Evolutionary conservation across 2,888 invertebrate species (phyloP).

Genomic region (Falcaria lacertinaria): DNA sequence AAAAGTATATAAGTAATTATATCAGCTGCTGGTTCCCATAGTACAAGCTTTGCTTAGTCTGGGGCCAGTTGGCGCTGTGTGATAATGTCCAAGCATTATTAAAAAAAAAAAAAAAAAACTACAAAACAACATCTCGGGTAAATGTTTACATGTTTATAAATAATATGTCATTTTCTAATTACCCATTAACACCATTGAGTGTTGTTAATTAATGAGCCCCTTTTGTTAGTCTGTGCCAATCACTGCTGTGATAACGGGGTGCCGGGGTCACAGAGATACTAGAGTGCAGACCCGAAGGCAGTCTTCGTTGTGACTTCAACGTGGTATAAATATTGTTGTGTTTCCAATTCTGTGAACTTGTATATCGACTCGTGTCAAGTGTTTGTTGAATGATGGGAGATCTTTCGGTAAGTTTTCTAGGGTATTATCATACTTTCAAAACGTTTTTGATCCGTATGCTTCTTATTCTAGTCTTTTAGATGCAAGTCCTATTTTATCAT

Average conservation of each 20-base stretch:
- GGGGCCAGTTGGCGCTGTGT: too few species aligned
- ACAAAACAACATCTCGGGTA: too few species aligned
- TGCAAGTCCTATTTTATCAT: too few species aligned
- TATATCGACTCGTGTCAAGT: not conserved
- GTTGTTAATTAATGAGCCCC: not conserved
- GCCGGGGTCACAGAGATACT: not conserved
- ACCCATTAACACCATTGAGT: not conserved
- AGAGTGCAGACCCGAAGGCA: not conserved
- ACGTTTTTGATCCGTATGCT: too few species aligned
- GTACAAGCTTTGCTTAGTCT: too few species aligned
- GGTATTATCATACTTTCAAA: too few species aligned
- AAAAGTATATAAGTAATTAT: too few species aligned
- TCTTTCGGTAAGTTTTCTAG: conserved; percentile 3
- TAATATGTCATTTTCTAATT: not conserved
- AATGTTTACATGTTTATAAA: not conserved
- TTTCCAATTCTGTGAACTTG: not conserved
- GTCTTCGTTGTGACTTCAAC: not conserved
- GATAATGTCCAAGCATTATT: too few species aligned
- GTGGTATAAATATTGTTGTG: not conserved
- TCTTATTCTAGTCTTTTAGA: too few species aligned
- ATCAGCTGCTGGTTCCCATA: too few species aligned
- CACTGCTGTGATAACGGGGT: not conserved
- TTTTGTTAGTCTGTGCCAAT: not conserved
- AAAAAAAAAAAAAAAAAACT: too few species aligned
- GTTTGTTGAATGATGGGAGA: conserved; percentile 4